Evolutionary conservation across 2,888 invertebrate genomes (phyloP).

Genomic region (Erebia aethiops): DNA sequence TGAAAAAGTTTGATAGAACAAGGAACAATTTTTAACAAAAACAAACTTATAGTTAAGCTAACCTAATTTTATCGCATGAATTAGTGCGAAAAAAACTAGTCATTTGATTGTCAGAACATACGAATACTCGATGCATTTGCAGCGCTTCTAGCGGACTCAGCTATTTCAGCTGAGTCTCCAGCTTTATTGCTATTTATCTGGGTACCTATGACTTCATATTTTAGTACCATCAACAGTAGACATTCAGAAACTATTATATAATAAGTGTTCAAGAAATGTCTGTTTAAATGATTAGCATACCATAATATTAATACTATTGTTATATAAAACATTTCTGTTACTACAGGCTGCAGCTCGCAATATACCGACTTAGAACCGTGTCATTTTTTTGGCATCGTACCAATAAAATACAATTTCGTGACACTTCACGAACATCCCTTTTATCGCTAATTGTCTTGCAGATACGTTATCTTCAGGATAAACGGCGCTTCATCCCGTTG

Average conservation of each 20-base stretch:
- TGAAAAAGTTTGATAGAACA: neutral
- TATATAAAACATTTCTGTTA: neutral
- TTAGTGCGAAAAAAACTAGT: too few species aligned
- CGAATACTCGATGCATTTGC: too few species aligned
- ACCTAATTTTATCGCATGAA: too few species aligned
- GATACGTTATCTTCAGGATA: neutral
- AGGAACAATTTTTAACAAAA: neutral
- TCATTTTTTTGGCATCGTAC: neutral
- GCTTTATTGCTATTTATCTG: too few species aligned
- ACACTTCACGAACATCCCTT: conserved; percentile 8
- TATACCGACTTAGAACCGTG: neutral
- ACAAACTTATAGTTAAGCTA: too few species aligned
- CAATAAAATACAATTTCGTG: conserved; percentile 6
- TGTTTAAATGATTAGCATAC: neutral
- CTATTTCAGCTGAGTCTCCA: too few species aligned
- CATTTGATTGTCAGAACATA: too few species aligned
- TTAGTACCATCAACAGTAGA: too few species aligned
- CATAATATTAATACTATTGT: neutral
- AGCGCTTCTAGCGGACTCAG: too few species aligned
- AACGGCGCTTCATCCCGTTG: neutral
- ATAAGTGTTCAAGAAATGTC: too few species aligned
- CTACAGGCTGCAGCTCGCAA: neutral
- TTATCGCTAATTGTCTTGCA: neutral
- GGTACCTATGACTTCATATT: too few species aligned
- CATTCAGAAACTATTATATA: too few species aligned